These are phyloP conservation scores for Xenotilapia longispinis DNA, from an alignment of 2,113 vertebrate species.

Conservation along the genomic window DNA sequence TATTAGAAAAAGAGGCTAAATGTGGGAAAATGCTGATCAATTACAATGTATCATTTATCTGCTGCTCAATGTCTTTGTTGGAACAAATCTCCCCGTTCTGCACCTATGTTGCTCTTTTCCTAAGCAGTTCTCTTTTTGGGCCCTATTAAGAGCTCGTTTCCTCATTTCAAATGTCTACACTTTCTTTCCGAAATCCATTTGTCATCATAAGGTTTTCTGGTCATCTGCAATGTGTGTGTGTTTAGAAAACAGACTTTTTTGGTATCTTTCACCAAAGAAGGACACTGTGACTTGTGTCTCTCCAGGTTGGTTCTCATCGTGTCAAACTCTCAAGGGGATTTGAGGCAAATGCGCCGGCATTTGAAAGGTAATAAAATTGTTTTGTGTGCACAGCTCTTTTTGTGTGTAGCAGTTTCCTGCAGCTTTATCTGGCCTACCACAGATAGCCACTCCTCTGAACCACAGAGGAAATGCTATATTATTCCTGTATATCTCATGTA, in stretches of 20 bases:
- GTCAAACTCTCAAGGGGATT: conserved; percentile 97
- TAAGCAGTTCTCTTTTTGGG: background rate
- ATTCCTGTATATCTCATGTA: background rate
- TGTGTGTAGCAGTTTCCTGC: background rate
- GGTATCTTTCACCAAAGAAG: background rate
- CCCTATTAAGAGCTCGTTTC: background rate
- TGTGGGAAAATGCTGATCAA: background rate
- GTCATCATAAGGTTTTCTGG: conserved; percentile 4
- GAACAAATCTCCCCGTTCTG: background rate
- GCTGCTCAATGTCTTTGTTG: conserved; percentile 10
- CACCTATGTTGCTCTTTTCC: background rate
- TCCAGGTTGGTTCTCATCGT: conserved; percentile 95
- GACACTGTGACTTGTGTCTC: conserved; percentile 8
- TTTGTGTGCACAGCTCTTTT: background rate
- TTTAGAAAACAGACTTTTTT: background rate
- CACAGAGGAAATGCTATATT: background rate
- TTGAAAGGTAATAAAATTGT: conserved; percentile 83
- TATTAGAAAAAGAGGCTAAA: background rate
- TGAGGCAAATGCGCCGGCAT: conserved; percentile 95
- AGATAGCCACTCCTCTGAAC: background rate
- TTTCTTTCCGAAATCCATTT: background rate
- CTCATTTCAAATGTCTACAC: background rate
- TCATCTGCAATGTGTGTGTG: background rate
- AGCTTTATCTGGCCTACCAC: background rate
- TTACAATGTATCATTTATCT: background rate